phyloP scores from a whole-genome alignment of 2,113 vertebrate genomes.

The Ciconia maguari region DNA sequence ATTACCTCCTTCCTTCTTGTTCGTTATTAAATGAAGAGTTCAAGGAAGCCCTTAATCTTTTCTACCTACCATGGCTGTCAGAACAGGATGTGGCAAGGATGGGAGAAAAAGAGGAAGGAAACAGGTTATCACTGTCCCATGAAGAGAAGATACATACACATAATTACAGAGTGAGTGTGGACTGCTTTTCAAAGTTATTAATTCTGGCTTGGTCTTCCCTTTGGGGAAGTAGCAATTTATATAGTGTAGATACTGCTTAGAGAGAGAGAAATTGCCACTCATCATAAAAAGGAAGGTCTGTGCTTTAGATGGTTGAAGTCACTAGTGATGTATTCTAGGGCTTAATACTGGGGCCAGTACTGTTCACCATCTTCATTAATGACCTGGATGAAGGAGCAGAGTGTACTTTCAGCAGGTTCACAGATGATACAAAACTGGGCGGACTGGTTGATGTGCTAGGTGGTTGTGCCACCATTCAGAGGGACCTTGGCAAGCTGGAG shows the following conservation, averaged over 20 bases:
- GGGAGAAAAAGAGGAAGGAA: constrained; percentile 22
- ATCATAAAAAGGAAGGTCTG: neutral
- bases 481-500: neutral
- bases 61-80: neutral
- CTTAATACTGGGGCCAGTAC: neutral
- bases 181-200: constrained; percentile 12
- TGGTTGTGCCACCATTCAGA: neutral
- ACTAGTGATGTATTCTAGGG: neutral
- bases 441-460: neutral
- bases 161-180: constrained; percentile 16
- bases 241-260: neutral
- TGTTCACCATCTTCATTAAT: neutral
- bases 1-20: constrained; percentile 23
- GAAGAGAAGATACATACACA: neutral
- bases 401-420: neutral
- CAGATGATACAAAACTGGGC: neutral
- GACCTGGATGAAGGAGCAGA: neutral
- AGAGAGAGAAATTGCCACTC: neutral
- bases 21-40: neutral
- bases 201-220: neutral
- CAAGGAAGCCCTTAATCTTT: constrained; percentile 8
- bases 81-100: neutral
- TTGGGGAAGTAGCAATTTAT: neutral
- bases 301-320: neutral
- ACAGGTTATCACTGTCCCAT: neutral